Percentiles rank a stretch among this genome's conserved stretches.
These are phyloP conservation scores for Ochropleura leucogaster DNA, from an alignment of 2,888 invertebrate genomes.

Conservation along the genomic window DNA sequence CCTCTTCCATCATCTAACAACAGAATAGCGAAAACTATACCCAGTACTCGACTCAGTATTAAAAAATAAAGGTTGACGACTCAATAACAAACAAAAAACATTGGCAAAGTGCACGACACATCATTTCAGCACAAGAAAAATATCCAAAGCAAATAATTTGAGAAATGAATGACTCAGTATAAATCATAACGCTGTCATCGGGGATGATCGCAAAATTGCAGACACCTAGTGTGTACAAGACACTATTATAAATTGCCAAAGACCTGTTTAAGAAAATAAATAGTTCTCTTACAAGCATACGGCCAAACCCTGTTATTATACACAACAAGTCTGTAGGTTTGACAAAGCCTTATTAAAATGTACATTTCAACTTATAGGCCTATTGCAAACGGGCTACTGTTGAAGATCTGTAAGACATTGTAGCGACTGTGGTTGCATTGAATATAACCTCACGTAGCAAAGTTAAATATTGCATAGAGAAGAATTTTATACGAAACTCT, in stretches of 20 bases:
- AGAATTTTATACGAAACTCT: conserved; percentile 10
- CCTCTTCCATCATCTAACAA: background rate
- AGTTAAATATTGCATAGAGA: background rate
- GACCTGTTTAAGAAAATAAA: conserved; percentile 50
- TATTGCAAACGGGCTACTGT: conserved; percentile 54
- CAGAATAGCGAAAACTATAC: background rate
- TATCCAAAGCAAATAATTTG: conserved; percentile 10
- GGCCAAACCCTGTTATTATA: conserved; percentile 60
- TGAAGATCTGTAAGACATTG: background rate
- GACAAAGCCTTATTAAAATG: conserved; percentile 73
- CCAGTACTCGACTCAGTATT: background rate
- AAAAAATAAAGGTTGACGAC: conserved; percentile 6
- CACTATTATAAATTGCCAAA: conserved; percentile 49
- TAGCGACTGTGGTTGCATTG: background rate
- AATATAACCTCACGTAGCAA: background rate
- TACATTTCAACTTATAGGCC: conserved; percentile 65
- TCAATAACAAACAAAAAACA: conserved; percentile 20
- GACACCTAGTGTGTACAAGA: conserved; percentile 25
- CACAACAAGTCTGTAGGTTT: conserved; percentile 62
- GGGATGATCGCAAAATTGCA: conserved; percentile 48
- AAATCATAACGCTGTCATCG: conserved; percentile 42
- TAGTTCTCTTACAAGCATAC: conserved; percentile 38
- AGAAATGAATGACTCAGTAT: conserved; percentile 18
- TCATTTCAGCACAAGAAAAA: conserved; percentile 22
- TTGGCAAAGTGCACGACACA: conserved; percentile 29